Evolutionary conservation across 2,797 vertebrate genomes (phyloP).

Genomic region (Gallinago stenura): DNA sequence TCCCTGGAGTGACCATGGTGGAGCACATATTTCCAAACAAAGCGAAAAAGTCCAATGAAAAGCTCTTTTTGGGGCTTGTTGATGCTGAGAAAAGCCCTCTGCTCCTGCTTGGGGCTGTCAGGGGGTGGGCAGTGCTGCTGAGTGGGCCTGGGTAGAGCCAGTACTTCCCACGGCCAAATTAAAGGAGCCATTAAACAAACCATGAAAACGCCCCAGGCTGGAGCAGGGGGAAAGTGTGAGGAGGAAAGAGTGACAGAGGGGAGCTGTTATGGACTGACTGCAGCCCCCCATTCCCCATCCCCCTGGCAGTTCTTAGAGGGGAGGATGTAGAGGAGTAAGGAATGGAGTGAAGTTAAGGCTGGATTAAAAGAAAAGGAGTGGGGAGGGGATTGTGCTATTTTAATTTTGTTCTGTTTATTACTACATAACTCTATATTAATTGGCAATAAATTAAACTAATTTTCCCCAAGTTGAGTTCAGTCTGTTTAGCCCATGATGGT

Average conservation of each 20-base stretch:
- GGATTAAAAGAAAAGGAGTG: not conserved
- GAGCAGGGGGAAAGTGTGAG: not conserved
- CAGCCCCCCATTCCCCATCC: not conserved
- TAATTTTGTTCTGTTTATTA: not conserved
- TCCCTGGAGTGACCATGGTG: not conserved
- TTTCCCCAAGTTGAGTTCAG: not conserved
- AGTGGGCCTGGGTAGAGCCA: no score
- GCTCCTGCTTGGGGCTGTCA: no score
- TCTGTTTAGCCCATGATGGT: not conserved
- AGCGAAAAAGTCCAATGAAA: no score
- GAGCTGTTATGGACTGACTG: not conserved
- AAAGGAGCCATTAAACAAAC: not conserved
- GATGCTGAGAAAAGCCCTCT: no score
- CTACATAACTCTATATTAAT: not conserved
- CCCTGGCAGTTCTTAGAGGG: accelerated
- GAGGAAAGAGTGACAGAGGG: not conserved
- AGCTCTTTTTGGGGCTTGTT: no score
- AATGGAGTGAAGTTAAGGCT: not conserved
- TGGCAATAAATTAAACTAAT: not conserved
- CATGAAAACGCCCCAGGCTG: accelerated
- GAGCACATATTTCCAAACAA: not conserved
- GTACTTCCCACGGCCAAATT: no score
- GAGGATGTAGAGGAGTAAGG: not conserved
- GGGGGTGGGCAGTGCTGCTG: no score
- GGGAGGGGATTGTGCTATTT: not conserved